phyloP scores from a whole-genome alignment of 2,888 invertebrate species.

The Phengaris alcon region DNA sequence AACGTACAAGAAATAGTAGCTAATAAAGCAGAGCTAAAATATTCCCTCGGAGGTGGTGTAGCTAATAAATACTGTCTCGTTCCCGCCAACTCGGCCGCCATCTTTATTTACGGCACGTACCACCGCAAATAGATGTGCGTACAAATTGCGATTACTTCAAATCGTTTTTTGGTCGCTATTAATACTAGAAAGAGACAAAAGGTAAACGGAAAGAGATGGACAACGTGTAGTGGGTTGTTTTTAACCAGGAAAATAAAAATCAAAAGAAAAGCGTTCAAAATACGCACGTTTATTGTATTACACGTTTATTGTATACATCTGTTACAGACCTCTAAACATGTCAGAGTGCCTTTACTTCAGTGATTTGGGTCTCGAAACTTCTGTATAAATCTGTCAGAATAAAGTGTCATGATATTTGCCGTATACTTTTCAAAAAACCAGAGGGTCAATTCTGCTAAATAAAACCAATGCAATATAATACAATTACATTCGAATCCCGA shows the following conservation, averaged over 20 bases:
- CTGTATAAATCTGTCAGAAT: slow-evolving; percentile 9
- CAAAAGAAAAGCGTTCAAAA: background rate
- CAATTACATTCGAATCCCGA: too few relatives aligned
- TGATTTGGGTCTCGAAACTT: slow-evolving; percentile 4
- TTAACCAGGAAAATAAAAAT: background rate
- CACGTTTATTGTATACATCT: background rate
- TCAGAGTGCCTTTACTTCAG: background rate
- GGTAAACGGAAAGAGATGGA: background rate
- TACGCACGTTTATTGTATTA: background rate
- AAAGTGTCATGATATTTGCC: background rate
- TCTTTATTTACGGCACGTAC: slow-evolving; percentile 71
- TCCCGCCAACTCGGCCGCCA: slow-evolving; percentile 55
- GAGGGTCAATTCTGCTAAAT: too few relatives aligned
- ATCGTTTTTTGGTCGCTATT: slow-evolving; percentile 6
- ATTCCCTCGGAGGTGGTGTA: slow-evolving; percentile 43
- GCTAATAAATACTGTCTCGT: slow-evolving; percentile 51
- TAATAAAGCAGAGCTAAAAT: slow-evolving; percentile 40
- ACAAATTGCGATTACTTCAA: slow-evolving; percentile 37
- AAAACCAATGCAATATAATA: too few relatives aligned
- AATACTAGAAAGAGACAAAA: background rate
- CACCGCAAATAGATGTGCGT: slow-evolving; percentile 52
- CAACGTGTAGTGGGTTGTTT: too few relatives aligned
- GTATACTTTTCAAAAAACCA: background rate
- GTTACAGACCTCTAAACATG: slow-evolving; percentile 41
- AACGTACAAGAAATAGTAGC: slow-evolving; percentile 31